Base-by-base conservation (phyloP, 2,888 invertebrate genomes). In the Cosmorhoe ocellata region DNA sequence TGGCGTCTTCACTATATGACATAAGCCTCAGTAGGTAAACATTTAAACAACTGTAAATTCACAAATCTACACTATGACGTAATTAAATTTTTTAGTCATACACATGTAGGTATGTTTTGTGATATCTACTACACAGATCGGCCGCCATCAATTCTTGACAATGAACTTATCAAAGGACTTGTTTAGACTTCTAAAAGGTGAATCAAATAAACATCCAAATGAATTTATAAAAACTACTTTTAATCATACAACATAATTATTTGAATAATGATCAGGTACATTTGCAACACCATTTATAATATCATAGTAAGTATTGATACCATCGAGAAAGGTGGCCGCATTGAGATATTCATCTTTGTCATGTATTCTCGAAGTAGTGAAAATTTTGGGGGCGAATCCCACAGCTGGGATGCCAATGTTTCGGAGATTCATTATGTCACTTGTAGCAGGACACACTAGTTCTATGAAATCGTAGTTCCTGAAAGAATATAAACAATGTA, bases 371-470 rank as follows among this genome's bases (percentile, higher is more conserved):
- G 59, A 11, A 0, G 40, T 56, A 6, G 79, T 83, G 41, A 67
- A 64, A 1, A 59, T 52, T 56, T 76, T 81, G 2, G 84, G 67
- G 0, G 79, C 47, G 48, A 86, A 82, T 1, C 85, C 85, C 0
- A 86, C 37, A 0, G 83, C 81, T 2, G 83, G 83, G 31, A 82
- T 72, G 1, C 80, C 84, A 0, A 64, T 45, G 50, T 74, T 77
- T 1, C 87, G 72, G 0, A 87, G 6, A 0, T 55, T 52, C 2
- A 80, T 14, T 69, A 78, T 75, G 55, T 87, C 87, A 0, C 80
- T 67, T 0, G 81, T 77, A 1, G 81, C 85, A 3, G 82, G 77
- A 9, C 71, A 71, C 0, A 81, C 69, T 0, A 76, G 28, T 0
- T 81, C 72, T 8, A 34, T 56, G 6, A 83, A 10, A 1, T 65